Evolutionary conservation across 2,888 invertebrate genomes (phyloP).

Genomic region (Cetonia aurata): DNA sequence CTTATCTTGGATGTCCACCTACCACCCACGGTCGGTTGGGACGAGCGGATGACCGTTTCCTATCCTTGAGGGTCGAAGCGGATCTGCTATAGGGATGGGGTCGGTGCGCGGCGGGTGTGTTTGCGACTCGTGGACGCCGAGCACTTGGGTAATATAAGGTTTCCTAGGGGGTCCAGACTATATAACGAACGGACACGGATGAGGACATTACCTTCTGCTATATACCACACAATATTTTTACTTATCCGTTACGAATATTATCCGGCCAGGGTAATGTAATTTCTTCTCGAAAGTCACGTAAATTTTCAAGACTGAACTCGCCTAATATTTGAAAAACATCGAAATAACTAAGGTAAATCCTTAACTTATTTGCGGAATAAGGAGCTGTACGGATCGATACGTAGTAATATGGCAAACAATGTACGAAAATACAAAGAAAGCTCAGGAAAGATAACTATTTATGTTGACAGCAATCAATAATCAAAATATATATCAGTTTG

Average conservation of each 20-base stretch:
- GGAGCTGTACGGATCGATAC: too few species aligned
- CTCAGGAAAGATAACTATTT: too few species aligned
- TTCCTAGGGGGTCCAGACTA: slow-evolving; percentile 55
- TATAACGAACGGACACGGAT: slow-evolving; percentile 48
- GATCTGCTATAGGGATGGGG: slow-evolving; percentile 48
- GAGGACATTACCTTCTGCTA: slow-evolving; percentile 47
- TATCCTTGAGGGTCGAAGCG: slow-evolving; percentile 56
- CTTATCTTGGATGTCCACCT: slow-evolving; percentile 58
- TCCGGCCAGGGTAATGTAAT: not conserved
- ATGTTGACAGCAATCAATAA: too few species aligned
- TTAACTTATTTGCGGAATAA: too few species aligned
- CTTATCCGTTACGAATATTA: slow-evolving; percentile 23
- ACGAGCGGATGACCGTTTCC: slow-evolving; percentile 54
- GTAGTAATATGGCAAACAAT: too few species aligned
- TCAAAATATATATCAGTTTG: too few species aligned
- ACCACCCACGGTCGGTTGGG: slow-evolving; percentile 49
- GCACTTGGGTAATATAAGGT: slow-evolving; percentile 58
- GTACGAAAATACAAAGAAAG: too few species aligned
- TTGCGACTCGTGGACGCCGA: slow-evolving; percentile 57
- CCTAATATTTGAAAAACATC: too few species aligned
- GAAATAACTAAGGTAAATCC: too few species aligned
- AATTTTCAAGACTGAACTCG: too few species aligned
- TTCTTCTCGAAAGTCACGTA: not conserved
- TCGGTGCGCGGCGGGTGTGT: slow-evolving; percentile 41
- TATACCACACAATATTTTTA: slow-evolving; percentile 25